A percentile compares a stretch with the other conserved stretches of the same genome.
Evolutionary conservation across 2,888 invertebrate genomes (phyloP).

Genomic region (Pristionchus mayeri): DNA sequence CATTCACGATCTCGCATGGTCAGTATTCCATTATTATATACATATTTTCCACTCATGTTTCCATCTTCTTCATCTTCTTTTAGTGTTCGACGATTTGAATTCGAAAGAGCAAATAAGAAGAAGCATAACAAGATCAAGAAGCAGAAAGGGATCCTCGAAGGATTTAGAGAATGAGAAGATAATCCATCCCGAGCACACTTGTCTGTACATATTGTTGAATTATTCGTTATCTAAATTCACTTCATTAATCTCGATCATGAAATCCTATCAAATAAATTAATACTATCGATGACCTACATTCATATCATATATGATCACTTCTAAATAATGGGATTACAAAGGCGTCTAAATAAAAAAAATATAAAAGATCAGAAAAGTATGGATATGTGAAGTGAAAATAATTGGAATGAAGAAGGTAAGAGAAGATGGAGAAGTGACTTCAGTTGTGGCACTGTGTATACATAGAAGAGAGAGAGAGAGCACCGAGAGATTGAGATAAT

Average conservation of each 20-base stretch:
- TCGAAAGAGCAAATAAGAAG: background rate
- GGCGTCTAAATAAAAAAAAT: background rate
- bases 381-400: background rate
- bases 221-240: background rate
- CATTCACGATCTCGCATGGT: conserved; percentile 47
- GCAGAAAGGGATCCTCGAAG: background rate
- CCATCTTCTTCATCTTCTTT: background rate
- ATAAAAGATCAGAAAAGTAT: background rate
- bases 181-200: background rate
- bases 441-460: background rate
- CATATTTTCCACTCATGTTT: background rate
- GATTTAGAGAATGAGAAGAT: conserved; percentile 31
- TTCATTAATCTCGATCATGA: background rate
- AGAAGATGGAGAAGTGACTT: background rate
- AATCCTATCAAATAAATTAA: background rate
- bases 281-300: no score
- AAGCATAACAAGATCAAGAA: background rate
- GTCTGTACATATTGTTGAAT: conserved; percentile 6
- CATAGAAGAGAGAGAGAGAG: background rate
- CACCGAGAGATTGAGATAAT: no score
- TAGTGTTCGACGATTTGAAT: conserved; percentile 32
- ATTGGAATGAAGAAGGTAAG: background rate
- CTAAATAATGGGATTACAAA: background rate
- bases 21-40: background rate
- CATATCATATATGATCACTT: no score